phyloP scores from a whole-genome alignment of 2,113 vertebrate species.

The Pomatostomus ruficeps region DNA sequence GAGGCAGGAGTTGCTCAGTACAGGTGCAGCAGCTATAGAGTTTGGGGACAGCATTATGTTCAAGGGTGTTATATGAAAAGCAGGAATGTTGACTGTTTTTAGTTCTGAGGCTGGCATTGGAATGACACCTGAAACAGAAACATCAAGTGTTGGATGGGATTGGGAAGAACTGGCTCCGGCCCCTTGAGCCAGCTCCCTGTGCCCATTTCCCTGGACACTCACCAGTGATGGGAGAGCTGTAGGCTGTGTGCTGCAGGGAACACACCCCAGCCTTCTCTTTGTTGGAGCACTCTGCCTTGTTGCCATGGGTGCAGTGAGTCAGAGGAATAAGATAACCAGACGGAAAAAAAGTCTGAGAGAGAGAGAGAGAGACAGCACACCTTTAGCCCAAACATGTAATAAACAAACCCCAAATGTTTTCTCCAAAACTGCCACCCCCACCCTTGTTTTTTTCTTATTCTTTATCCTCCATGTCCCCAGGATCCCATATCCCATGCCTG shows the following conservation, averaged over 20 bases:
- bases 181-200: neutral
- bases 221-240: constrained; percentile 83
- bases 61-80: constrained; percentile 74
- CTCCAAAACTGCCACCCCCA: neutral
- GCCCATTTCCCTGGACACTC: neutral
- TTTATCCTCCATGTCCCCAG: neutral
- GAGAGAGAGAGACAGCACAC: neutral
- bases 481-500: neutral
- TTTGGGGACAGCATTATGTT: constrained; percentile 74
- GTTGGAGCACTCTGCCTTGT: constrained; percentile 53
- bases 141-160: neutral
- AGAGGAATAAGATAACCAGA: constrained; percentile 91
- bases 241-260: constrained; percentile 75
- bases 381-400: neutral
- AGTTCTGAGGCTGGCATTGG: constrained; percentile 75
- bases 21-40: constrained; percentile 68
- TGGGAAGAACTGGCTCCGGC: fast-evolving
- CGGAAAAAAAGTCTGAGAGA: constrained; percentile 80
- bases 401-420: neutral
- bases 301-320: constrained; percentile 77
- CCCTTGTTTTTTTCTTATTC: neutral
- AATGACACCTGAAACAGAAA: constrained; percentile 77
- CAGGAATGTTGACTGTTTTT: constrained; percentile 77
- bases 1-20: constrained; percentile 59
- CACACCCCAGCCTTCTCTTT: constrained; percentile 65